Evolutionary conservation across 2,113 vertebrate species (phyloP).

Genomic region (Xenopus laevis): DNA sequence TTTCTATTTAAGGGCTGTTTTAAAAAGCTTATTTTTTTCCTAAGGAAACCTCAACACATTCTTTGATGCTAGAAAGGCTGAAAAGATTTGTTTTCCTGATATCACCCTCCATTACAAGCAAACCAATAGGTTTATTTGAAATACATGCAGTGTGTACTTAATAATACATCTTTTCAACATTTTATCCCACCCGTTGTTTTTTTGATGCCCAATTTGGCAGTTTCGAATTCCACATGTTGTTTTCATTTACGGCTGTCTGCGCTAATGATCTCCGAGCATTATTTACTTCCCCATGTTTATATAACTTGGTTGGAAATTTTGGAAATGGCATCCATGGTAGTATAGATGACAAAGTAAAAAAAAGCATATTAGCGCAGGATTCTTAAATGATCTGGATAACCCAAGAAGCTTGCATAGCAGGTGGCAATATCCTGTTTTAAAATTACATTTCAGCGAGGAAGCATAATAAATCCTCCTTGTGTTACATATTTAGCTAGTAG

Average conservation of each 20-base stretch:
- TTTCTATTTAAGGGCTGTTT: no score
- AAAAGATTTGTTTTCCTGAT: background rate
- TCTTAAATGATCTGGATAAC: slow-evolving; percentile 68
- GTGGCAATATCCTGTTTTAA: slow-evolving; percentile 76
- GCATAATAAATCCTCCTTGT: slow-evolving; percentile 75
- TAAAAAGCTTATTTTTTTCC: no score
- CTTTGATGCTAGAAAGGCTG: background rate
- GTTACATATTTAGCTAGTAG: slow-evolving; percentile 73
- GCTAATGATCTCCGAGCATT: slow-evolving; percentile 47
- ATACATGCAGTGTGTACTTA: background rate
- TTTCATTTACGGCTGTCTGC: slow-evolving; percentile 48
- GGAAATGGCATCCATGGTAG: slow-evolving; percentile 60
- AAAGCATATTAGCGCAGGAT: slow-evolving; percentile 72
- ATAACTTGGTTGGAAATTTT: slow-evolving; percentile 63
- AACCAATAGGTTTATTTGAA: background rate
- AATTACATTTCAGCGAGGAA: slow-evolving; percentile 78
- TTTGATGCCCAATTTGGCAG: background rate
- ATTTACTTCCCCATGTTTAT: slow-evolving; percentile 56
- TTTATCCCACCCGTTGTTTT: background rate
- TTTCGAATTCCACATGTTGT: slow-evolving; percentile 34
- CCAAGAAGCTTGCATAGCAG: slow-evolving; percentile 66
- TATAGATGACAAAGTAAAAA: slow-evolving; percentile 67
- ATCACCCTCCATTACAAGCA: background rate
- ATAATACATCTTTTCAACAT: background rate
- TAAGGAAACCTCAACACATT: no score